These are phyloP conservation scores for Ptilonorhynchus violaceus DNA, from an alignment of 2,113 vertebrate genomes.

Conservation along the genomic window DNA sequence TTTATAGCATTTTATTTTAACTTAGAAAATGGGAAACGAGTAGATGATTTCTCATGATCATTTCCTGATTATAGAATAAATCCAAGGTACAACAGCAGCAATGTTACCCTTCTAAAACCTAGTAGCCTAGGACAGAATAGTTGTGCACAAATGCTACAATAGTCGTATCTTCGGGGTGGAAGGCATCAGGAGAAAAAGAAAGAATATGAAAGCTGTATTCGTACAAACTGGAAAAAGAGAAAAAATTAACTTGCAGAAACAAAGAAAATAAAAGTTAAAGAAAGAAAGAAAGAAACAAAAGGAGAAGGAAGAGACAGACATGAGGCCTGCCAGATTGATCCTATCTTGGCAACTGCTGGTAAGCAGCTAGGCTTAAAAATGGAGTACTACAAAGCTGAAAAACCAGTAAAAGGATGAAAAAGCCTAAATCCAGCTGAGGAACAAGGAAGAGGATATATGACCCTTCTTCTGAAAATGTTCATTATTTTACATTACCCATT, in stretches of 20 bases:
- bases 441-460: neutral
- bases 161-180: neutral
- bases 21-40: neutral
- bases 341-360: neutral
- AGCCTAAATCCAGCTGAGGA: neutral
- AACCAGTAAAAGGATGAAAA: neutral
- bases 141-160: too few species aligned
- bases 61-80: neutral
- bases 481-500: neutral
- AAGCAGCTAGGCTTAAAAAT: neutral
- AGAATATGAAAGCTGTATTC: neutral
- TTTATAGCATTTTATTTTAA: neutral
- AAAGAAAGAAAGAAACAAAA: neutral
- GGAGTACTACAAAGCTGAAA: neutral
- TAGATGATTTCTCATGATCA: neutral
- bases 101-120: neutral
- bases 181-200: neutral
- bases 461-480: neutral
- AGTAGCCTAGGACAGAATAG: neutral
- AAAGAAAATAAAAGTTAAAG: neutral
- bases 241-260: neutral
- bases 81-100: neutral
- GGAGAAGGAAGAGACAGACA: neutral
- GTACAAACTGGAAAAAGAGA: neutral
- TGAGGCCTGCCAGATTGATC: accelerated